phyloP scores from a whole-genome alignment of 2,797 vertebrate species.

The Microtus agrestis region DNA sequence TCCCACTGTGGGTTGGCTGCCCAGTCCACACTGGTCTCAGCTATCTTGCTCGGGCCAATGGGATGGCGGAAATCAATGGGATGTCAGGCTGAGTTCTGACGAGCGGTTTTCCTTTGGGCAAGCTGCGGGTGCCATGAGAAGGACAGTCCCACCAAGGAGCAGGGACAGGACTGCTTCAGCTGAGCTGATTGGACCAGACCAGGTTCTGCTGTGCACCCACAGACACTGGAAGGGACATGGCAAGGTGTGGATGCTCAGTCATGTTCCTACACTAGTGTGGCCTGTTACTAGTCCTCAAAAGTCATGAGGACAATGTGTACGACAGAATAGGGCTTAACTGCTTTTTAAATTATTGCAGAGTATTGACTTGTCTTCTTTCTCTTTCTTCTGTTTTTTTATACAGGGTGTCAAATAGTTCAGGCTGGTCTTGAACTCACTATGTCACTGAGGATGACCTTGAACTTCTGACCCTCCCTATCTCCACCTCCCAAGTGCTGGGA shows the following conservation, averaged over 20 bases:
- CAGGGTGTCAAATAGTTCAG: background rate
- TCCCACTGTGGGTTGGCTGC: background rate
- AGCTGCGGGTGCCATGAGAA: background rate
- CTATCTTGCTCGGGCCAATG: background rate
- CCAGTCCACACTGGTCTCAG: background rate
- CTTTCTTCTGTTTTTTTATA: background rate
- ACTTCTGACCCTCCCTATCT: background rate
- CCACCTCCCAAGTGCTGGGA: background rate
- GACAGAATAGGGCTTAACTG: background rate
- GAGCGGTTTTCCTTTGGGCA: background rate
- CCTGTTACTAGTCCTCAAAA: background rate
- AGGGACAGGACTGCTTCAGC: background rate
- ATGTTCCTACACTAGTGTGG: background rate
- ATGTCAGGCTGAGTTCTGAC: background rate
- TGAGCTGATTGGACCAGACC: background rate
- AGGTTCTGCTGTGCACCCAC: background rate
- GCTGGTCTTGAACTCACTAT: background rate
- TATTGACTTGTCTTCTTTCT: background rate
- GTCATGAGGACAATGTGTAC: background rate
- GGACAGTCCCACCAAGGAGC: background rate
- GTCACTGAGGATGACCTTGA: background rate
- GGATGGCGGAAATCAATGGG: background rate
- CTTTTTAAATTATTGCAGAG: background rate
- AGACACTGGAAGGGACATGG: background rate
- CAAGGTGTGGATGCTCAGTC: background rate